A percentile compares a stretch with the other conserved stretches of the same genome.
These are phyloP conservation scores for Lota lota DNA, from an alignment of 2,113 vertebrate species.

Conservation along the genomic window DNA sequence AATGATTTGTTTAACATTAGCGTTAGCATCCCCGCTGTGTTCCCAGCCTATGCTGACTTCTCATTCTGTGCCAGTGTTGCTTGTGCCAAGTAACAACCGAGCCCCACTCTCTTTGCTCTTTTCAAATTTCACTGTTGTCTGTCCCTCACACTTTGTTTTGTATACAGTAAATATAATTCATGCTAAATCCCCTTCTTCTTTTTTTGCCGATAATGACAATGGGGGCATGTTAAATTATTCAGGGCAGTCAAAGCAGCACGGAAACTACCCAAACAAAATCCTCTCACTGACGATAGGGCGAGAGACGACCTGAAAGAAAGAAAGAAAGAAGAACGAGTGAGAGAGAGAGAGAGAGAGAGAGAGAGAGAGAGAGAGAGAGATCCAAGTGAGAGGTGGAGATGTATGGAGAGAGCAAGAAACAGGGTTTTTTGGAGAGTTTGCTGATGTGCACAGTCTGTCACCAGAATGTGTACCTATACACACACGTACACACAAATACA, in stretches of 20 bases:
- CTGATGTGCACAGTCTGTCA: not conserved
- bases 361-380: constrained; percentile 2
- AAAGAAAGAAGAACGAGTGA: not conserved
- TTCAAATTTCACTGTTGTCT: not conserved
- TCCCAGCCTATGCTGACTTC: not conserved
- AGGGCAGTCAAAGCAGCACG: not conserved
- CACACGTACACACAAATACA: not conserved
- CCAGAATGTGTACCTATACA: not conserved
- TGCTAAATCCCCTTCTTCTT: not conserved
- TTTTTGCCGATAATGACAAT: not conserved
- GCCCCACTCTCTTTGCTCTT: not conserved
- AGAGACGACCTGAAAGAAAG: not conserved
- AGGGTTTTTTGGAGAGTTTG: not conserved
- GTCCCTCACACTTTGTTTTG: not conserved
- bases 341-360: constrained; percentile 1
- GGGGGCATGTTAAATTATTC: not conserved
- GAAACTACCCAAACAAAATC: not conserved
- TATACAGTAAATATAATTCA: not conserved
- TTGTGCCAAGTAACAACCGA: not conserved
- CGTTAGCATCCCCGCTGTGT: too few relatives aligned
- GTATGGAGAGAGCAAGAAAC: not conserved
- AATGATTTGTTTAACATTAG: too few relatives aligned
- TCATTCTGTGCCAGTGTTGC: not conserved
- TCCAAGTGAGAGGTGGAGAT: too few relatives aligned
- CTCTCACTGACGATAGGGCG: not conserved